These are phyloP conservation scores for Notechis scutatus DNA, from an alignment of 2,113 vertebrate genomes.

Conservation along the genomic window DNA sequence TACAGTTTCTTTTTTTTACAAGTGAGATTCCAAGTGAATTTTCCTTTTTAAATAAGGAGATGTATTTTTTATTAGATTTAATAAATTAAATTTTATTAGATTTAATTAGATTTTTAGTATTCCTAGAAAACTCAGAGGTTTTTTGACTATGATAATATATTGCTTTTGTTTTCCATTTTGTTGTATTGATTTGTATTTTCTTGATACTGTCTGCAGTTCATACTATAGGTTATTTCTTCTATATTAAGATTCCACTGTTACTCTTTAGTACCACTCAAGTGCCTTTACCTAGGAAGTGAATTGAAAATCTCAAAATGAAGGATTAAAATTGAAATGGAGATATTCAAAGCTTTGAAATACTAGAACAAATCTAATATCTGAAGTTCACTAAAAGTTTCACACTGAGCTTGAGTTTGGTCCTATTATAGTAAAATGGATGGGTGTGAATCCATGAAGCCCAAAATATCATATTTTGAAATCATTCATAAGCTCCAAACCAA, in stretches of 20 bases:
- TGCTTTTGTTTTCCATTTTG: background rate
- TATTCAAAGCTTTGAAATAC: background rate
- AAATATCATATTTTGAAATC: background rate
- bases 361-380: background rate
- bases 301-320: background rate
- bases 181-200: background rate
- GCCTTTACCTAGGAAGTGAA: background rate
- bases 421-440: background rate
- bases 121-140: background rate
- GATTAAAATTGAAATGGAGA: background rate
- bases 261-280: background rate
- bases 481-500: background rate
- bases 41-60: background rate
- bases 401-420: background rate
- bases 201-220: background rate
- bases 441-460: background rate
- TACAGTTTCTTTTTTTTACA: background rate
- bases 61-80: background rate
- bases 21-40: background rate
- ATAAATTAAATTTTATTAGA: no score
- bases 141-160: no score
- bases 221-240: background rate
- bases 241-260: background rate
- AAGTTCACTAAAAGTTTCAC: background rate
- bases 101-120: background rate